Conservation (phyloP, 2,113 vertebrate species). For the Panurus biarmicus region DNA sequence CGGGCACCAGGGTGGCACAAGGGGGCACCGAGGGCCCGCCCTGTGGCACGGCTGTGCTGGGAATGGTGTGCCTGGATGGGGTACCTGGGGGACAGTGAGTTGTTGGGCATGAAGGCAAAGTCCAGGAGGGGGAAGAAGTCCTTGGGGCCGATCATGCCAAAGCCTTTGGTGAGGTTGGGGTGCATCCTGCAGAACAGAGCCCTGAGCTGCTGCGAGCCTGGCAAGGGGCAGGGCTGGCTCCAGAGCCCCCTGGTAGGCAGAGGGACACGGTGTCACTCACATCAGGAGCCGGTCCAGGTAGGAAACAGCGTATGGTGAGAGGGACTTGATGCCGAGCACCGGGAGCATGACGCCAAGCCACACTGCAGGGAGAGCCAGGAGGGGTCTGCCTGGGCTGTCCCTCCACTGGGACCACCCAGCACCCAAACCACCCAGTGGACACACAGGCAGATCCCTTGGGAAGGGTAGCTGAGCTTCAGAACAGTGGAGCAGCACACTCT, state of each 20-base stretch:
- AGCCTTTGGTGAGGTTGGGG: conserved; percentile 91
- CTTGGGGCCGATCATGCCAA: conserved; percentile 92
- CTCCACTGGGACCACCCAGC: not conserved
- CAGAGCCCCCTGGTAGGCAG: rapidly evolving
- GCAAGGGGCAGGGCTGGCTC: rapidly evolving
- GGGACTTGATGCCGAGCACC: conserved; percentile 86
- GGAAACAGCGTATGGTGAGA: conserved; percentile 85
- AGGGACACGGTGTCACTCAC: conserved; percentile 68
- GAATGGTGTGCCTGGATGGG: rapidly evolving
- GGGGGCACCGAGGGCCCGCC: not conserved
- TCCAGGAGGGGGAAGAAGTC: conserved; percentile 95
- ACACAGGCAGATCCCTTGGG: not conserved
- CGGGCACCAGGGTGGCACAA: rapidly evolving
- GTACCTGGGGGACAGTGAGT: conserved; percentile 84
- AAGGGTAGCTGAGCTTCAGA: rapidly evolving
- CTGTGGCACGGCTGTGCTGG: rapidly evolving
- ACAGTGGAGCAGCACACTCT: rapidly evolving
- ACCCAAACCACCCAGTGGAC: rapidly evolving
- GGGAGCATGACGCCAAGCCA: conserved; percentile 96
- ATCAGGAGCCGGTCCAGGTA: conserved; percentile 89
- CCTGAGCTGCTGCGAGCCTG: not conserved
- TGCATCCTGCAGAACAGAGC: conserved; percentile 74
- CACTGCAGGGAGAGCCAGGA: conserved; percentile 65
- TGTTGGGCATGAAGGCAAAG: conserved; percentile 97
- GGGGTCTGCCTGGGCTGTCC: not conserved